Percentiles rank a stretch among this genome's conserved stretches.
Conservation (phyloP, 2,888 invertebrate genomes). For the Phengaris arion region DNA sequence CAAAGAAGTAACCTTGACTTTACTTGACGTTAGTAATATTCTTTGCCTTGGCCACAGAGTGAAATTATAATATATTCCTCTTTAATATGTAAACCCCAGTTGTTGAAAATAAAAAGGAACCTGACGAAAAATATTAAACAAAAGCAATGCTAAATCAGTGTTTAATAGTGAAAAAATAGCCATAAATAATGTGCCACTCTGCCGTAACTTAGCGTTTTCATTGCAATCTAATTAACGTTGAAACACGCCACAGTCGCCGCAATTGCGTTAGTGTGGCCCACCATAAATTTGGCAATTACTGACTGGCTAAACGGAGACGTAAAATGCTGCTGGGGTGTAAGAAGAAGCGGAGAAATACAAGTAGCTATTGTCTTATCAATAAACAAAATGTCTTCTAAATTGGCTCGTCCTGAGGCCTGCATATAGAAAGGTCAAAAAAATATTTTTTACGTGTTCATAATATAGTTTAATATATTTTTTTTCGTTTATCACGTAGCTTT, state of each 20-base stretch:
- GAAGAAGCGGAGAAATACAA: not conserved
- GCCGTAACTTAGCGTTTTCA: conserved; percentile 59
- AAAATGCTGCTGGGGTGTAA: conserved; percentile 51
- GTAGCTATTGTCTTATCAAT: not conserved
- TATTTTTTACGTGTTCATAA: no score
- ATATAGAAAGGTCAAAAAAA: no score
- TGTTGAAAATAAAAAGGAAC: not conserved
- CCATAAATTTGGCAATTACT: conserved; percentile 77
- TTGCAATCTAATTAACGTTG: conserved; percentile 74
- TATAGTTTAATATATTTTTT: no score
- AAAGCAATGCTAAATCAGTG: not conserved
- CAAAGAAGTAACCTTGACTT: no score
- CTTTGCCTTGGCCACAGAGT: no score
- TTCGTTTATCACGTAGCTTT: no score
- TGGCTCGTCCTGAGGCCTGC: no score
- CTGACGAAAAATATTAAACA: not conserved
- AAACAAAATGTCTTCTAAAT: no score
- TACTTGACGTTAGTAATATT: no score
- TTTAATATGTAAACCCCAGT: no score
- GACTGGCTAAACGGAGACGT: conserved; percentile 58
- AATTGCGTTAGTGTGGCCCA: conserved; percentile 73
- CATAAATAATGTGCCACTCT: conserved; percentile 55
- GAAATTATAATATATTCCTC: no score
- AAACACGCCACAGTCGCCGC: conserved; percentile 70
- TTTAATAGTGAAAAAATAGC: conserved; percentile 18